Percentiles rank a stretch among this genome's conserved stretches.
phyloP scores from a whole-genome alignment of 2,797 vertebrate species.

The Sciurus vulgaris region DNA sequence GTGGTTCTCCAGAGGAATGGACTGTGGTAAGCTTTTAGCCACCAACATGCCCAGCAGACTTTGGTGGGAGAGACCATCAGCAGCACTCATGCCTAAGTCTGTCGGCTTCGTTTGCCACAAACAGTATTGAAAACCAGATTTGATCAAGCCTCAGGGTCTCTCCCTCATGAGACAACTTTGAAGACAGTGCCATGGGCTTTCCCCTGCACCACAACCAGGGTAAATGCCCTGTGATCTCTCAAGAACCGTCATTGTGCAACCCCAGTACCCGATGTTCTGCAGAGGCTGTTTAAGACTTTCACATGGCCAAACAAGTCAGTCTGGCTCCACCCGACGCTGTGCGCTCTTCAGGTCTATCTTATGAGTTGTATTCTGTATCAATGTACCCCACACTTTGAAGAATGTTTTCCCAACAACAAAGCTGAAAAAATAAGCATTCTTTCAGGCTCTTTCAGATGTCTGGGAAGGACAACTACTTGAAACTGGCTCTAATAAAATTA shows the following conservation, averaged over 20 bases:
- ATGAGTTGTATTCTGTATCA: background rate
- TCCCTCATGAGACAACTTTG: background rate
- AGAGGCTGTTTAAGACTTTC: background rate
- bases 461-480: background rate
- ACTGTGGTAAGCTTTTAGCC: background rate
- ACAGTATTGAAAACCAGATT: background rate
- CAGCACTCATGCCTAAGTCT: background rate
- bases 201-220: no score
- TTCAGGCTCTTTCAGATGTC: background rate
- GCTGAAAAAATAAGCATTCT: background rate
- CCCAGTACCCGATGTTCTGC: background rate
- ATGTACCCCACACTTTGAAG: background rate
- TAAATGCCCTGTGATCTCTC: background rate
- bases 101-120: background rate
- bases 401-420: background rate
- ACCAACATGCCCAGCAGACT: no score
- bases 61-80: background rate
- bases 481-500: background rate
- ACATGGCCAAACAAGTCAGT: background rate
- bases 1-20: background rate
- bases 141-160: background rate
- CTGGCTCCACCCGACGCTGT: background rate
- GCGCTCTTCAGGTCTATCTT: background rate
- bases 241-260: background rate
- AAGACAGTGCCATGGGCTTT: background rate